Evolutionary conservation across 2,888 invertebrate genomes (phyloP), one percentile per base, ranked within the genome.

Genomic region (Dione vanillae): DNA sequence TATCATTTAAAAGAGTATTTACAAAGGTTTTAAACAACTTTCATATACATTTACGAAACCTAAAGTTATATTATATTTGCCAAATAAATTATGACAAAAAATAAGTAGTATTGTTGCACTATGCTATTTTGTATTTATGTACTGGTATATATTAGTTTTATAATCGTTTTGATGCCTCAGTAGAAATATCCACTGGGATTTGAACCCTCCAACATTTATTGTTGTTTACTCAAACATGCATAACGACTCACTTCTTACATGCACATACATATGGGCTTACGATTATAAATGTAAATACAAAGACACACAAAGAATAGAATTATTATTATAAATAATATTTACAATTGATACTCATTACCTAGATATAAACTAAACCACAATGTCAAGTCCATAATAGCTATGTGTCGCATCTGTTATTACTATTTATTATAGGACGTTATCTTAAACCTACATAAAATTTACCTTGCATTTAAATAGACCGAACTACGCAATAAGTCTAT

Each of bases 401-500:
- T 35, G 9, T 41, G 51, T 14, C 35, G 27, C 37, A 35, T 49
- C 37, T 41, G 14, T 35, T 43, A 68, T 37, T 47, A 35, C 14
- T 49, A 45, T 62, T 54, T 43, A 52, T 64, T 62, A 68, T 68
- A 54, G 52, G 43, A 62, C 62, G 45, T 45, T 68, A 68, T 62
- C 68, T 64, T 45, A 35, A 43, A 45, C 52, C 47, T 49, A 47
- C 52, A 67, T 58, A 64, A 37, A 67, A 67, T 70, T 70, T 70
- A 70, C 70, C 47, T 45, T 68, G 65, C 61, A 51, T 70, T 70
- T 65, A 58, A 70, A 64, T 49, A 62, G 70, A 70, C 43, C 51
- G 58, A 77, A 77, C 77, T 71, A 74, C 77, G 77, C 74, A 77
- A 70, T 76, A 73, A 70, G 43, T 74, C 68, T 69, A 64, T 70